Evolutionary conservation across 2,888 invertebrate species (phyloP), one percentile per base, ranked within the genome.

Genomic region (Drosophila mayaguana): DNA sequence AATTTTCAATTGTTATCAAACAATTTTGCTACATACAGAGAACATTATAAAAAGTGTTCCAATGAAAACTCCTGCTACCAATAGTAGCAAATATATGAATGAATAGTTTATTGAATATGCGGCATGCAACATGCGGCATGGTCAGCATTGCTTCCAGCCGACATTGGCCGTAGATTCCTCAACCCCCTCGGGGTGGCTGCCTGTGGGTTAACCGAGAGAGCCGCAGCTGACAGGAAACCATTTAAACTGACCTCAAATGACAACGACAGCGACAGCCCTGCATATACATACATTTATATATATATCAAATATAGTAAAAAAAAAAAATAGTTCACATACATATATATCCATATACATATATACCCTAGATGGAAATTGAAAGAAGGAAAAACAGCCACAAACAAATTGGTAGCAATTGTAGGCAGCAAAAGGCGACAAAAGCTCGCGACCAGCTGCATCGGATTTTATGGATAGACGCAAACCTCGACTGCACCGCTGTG

Each of bases 211-310:
- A 85, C 90, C 86, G 71, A 83, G 56, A 42, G 80, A 74, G 88
- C 90, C 90, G 45, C 85, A 77, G 80, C 88, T 88, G 90, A 90
- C 90, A 88, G 85, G 88, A 88, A 90, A 90, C 90, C 90, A 85
- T 90, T 90, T 88, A 88, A 89, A 89, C 81, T 86, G 87, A 86
- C 89, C 89, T 88, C 90, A 86, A 90, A 90, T 79, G 84, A 89
- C 86, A 90, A 68, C 83, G 83, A 54, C 90, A 88, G 78, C 80
- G 72, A 72, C 75, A 81, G 79, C 54, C 28, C 53, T 63, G 69
- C 59, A 63, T 54, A 54, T n/a, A 38, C 22, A 53, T 53, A 53
- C 18, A 48, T 46, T 25, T 36, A 16, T 53, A 36, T 22, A 53
- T n/a, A 25, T 38, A 54, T 53, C n/a, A 69, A 75, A 65, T 61